These are phyloP conservation scores for Dioctria linearis DNA, from an alignment of 2,888 invertebrate genomes.

Conservation along the genomic window DNA sequence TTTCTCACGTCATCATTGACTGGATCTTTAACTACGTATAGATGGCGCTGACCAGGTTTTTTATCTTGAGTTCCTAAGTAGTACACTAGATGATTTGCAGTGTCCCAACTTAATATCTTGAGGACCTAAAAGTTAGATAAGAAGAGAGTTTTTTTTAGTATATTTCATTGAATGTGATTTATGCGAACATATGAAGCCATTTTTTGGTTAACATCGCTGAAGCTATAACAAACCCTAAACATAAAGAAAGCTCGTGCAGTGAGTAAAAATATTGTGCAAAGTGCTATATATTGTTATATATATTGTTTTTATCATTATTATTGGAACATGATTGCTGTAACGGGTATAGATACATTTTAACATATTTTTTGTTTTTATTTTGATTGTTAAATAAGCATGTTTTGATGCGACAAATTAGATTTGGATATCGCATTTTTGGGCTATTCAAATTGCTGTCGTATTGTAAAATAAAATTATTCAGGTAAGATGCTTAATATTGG, in stretches of 20 bases:
- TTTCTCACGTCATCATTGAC: constrained; percentile 78
- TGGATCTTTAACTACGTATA: constrained; percentile 88
- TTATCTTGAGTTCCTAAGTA: constrained; percentile 85
- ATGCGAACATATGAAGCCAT: constrained; percentile 15
- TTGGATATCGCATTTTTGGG: no score
- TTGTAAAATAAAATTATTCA: no score
- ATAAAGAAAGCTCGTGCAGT: constrained; percentile 30
- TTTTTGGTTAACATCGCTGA: constrained; percentile 37
- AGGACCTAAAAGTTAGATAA: constrained; percentile 66
- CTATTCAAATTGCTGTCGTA: no score
- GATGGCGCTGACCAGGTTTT: constrained; percentile 88
- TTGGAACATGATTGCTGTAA: no score
- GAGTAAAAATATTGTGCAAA: no score
- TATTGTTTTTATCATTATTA: no score
- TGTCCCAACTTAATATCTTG: constrained; percentile 89
- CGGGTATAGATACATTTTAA: no score
- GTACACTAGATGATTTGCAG: constrained; percentile 85
- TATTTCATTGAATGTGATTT: background rate
- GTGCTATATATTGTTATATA: no score
- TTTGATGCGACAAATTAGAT: no score
- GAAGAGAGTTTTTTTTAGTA: background rate
- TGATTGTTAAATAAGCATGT: no score
- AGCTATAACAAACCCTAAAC: background rate
- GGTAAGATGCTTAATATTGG: no score
- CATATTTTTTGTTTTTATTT: no score